Evolutionary conservation across 2,113 vertebrate genomes (phyloP), one percentile per base, ranked within the genome.

Genomic region (Furnarius figulus): DNA sequence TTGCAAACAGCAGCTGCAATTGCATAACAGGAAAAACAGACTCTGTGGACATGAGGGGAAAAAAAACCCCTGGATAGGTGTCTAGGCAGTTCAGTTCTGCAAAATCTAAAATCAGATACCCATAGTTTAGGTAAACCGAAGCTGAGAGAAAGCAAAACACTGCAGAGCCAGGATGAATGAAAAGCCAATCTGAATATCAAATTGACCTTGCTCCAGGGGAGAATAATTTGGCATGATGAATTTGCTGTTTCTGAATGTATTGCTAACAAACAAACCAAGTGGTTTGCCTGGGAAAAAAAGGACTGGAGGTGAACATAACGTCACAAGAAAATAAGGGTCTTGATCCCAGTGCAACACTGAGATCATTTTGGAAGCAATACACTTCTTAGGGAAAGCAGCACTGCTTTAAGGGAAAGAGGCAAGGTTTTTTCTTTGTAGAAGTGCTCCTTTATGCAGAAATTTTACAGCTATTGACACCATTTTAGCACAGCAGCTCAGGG

Each of bases 161-260:
- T 92, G 70, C 79, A 95, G 86, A 83, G 63, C 82, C 68, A 37
- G 58, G 75, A 93, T 73, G 79, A 90, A 93, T 84, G 70, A 94
- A 96, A 96, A 97, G 62, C 33, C 42, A 96, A 76, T 93, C 53
- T 94, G 78, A 95, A 97, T 93, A 87, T 63, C 86, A 76, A 89
- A 95, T 62, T 96, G 89, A 97, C 77, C 83, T 83, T 93, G 78
- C 78, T 86, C 39, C 62, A 66, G 70, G 70, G 77, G 24, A 74
- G 89, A 90, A 94, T 97, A 97, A 95, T 95, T 94, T 96, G 72
- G 46, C 28, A 47, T 91, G 56, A 90, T 53, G 8, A 74, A 93
- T 94, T 72, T 83, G 19, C 63, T 84, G 74, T 58, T 71, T 95
- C 62, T 77, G 71, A 88, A 68, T 39, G 30, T 73, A 47, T 73